Evolutionary conservation across 2,113 vertebrate species (phyloP), one percentile per base, ranked within the genome.

Genomic region (Poeciliopsis retropinna): DNA sequence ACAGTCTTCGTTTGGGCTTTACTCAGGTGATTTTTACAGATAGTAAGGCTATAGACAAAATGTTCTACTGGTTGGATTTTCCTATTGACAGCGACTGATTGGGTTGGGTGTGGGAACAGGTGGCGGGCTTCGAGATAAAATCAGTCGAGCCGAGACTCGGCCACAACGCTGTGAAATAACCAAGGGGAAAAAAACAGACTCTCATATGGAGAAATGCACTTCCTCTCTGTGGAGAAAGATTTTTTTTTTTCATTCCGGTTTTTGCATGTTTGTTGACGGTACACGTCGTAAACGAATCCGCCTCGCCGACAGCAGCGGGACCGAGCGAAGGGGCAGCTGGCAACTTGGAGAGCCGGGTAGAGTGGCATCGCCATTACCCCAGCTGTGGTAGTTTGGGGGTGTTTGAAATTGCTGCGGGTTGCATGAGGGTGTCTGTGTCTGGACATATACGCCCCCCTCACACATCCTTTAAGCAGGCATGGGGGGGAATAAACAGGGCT

Each of bases 371-470:
- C 85, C 62, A 85, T 85, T 41, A 27, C n/a, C 37, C 37, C 37
- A 88, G 91, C 91, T 92, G 91, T 90, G 87, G 78, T 81, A 86
- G 82, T 78, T 79, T 37, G 34, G 82, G 85, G 79, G 77, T 88
- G 78, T 73, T 10, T 83, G 74, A 86, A 91, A 88, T 79, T 64
- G 34, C 32, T 81, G 39, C 64, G 65, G 57, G 75, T 73, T 25
- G 68, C 77, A 77, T 85, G 76, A 65, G 65, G 27, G 22, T 74
- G 39, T 22, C 62, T 27, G 30, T 69, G 65, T 73, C 15, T 63
- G 44, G 64, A 70, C 76, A 71, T 79, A 17, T 67, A 57, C 72
- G 34, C 64, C 27, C 9, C 74, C 85, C 70, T 78, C 76, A 82
- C 72, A 73, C 73, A 84, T 71, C 82, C 76, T 76, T 78, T 70